These are phyloP conservation scores for Drosophila differens DNA, from an alignment of 2,888 invertebrate genomes.

Conservation along the genomic window DNA sequence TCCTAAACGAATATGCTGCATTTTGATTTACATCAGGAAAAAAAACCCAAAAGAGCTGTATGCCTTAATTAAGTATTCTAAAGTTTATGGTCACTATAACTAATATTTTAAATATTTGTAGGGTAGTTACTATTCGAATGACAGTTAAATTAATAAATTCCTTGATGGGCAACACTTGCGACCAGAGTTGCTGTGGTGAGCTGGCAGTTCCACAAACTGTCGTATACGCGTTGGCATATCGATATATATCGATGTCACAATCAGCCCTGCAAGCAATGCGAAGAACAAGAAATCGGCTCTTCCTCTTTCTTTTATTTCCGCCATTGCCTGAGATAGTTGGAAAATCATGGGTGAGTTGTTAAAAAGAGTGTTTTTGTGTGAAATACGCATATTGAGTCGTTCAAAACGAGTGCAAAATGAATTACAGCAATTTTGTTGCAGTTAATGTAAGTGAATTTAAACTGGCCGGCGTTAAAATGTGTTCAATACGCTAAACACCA, in stretches of 20 bases:
- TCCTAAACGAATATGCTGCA: background rate
- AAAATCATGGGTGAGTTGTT: constrained; percentile 85
- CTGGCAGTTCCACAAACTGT: constrained; percentile 18
- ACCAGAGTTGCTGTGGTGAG: constrained; percentile 17
- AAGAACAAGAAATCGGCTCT: constrained; percentile 50
- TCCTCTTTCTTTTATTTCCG: constrained; percentile 85
- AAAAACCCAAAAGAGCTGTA: background rate
- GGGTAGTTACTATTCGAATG: constrained; percentile 36
- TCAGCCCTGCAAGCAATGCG: constrained; percentile 38
- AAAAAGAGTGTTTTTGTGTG: constrained; percentile 64
- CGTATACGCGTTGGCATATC: background rate
- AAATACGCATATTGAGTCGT: constrained; percentile 45
- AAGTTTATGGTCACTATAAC: too few relatives aligned
- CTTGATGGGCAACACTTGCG: constrained; percentile 42
- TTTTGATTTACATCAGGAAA: too few relatives aligned
- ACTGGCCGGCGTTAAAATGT: constrained; percentile 3
- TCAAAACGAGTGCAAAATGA: constrained; percentile 46
- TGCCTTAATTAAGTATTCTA: background rate
- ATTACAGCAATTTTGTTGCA: constrained; percentile 29
- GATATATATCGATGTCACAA: constrained; percentile 36
- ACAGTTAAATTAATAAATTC: constrained; percentile 20
- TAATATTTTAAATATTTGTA: constrained; percentile 4
- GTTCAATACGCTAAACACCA: constrained; percentile 8
- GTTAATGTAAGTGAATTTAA: constrained; percentile 60
- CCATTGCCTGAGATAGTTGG: constrained; percentile 85